Evolutionary conservation across 2,888 invertebrate genomes (phyloP).

Genomic region (Parnassius orleans): DNA sequence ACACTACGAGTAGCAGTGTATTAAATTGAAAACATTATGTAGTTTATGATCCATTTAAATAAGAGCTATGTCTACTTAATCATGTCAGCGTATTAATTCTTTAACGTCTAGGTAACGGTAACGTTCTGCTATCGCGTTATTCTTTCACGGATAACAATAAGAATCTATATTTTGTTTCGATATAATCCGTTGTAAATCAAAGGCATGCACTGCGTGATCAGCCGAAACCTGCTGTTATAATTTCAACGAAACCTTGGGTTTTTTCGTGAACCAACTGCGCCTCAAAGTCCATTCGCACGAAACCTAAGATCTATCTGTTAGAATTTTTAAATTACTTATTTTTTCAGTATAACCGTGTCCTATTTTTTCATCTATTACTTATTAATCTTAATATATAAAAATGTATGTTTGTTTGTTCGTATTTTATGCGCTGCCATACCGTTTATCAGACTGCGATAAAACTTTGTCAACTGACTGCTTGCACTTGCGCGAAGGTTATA

Average conservation of each 20-base stretch:
- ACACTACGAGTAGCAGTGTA: too few species aligned
- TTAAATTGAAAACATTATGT: too few species aligned
- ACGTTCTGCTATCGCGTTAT: too few species aligned
- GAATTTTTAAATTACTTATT: conserved; percentile 1
- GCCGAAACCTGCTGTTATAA: conserved; percentile 52
- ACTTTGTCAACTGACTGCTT: too few species aligned
- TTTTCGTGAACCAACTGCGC: conserved; percentile 46
- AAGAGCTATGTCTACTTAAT: too few species aligned
- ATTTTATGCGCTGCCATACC: too few species aligned
- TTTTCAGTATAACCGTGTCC: conserved; percentile 11
- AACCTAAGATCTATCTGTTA: conserved; percentile 11
- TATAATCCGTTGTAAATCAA: conserved; percentile 30
- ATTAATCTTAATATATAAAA: too few species aligned
- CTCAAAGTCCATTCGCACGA: conserved; percentile 18
- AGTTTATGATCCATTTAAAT: too few species aligned
- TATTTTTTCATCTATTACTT: background rate
- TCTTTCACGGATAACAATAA: too few species aligned
- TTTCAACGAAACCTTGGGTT: conserved; percentile 70
- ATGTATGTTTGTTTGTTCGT: too few species aligned
- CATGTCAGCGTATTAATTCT: conserved; percentile 35
- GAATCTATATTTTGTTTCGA: conserved; percentile 10
- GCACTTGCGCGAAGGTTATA: too few species aligned
- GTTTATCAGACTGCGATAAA: too few species aligned
- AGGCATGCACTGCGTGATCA: conserved; percentile 45
- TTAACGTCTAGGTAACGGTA: conserved; percentile 22